These are phyloP conservation scores for Apocrypta bakeri DNA, from an alignment of 1,140 invertebrate species.

Conservation along the genomic window DNA sequence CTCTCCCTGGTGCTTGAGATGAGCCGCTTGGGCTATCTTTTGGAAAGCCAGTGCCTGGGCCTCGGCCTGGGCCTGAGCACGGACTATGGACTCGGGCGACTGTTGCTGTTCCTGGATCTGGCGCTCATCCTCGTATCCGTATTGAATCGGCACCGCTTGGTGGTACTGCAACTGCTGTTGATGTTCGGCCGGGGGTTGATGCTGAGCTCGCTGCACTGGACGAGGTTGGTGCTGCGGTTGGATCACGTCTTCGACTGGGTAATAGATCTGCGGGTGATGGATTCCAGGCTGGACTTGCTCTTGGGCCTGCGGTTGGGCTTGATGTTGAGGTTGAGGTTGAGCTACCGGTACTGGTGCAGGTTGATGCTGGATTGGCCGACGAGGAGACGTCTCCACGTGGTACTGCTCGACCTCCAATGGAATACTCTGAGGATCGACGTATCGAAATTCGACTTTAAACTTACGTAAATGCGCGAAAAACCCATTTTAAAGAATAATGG, in stretches of 20 bases:
- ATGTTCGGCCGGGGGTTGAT: neutral
- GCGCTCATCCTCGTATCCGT: slow-evolving; percentile 62
- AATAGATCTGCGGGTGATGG: neutral
- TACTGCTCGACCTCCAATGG: slow-evolving; percentile 65
- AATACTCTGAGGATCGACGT: neutral
- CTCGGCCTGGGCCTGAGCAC: slow-evolving; percentile 66
- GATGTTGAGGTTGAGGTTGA: neutral
- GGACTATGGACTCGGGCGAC: slow-evolving; percentile 61
- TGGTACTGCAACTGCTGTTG: slow-evolving; percentile 45
- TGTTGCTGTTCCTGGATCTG: slow-evolving; percentile 53
- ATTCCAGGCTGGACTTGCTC: neutral
- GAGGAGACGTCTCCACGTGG: slow-evolving; percentile 69
- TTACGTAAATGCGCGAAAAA: too few relatives aligned
- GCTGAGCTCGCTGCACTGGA: neutral
- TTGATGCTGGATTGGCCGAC: slow-evolving; percentile 13
- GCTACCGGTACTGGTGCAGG: slow-evolving; percentile 8
- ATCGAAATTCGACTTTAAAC: neutral
- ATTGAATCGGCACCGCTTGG: slow-evolving; percentile 61
- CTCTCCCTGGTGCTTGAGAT: slow-evolving; percentile 66
- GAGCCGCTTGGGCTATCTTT: slow-evolving; percentile 66
- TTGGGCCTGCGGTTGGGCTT: neutral
- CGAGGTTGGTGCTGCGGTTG: neutral
- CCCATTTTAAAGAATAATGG: too few relatives aligned
- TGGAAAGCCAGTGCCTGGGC: slow-evolving; percentile 69
- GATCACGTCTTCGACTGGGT: slow-evolving; percentile 25